Conservation (phyloP, 2,797 vertebrate genomes). For the Cuniculus paca region DNA sequence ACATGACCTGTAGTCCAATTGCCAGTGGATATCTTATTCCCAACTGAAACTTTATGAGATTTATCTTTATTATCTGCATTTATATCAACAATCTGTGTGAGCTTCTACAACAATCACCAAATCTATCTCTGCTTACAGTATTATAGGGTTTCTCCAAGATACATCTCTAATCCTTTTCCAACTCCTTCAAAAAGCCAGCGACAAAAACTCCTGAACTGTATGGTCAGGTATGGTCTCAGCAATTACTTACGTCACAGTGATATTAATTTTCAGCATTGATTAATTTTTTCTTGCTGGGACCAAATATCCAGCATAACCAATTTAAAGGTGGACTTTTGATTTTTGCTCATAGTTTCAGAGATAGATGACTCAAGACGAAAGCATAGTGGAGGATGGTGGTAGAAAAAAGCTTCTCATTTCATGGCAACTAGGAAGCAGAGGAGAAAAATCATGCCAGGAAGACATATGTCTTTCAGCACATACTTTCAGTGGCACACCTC, state of each 20-base stretch:
- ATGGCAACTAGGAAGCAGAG: neutral
- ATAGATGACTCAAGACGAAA: neutral
- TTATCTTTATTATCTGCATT: neutral
- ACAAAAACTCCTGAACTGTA: neutral
- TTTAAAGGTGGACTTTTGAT: too few species aligned
- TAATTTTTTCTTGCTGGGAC: neutral
- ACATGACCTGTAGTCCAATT: neutral
- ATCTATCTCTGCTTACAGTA: neutral
- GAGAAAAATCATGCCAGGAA: neutral
- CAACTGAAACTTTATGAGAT: neutral
- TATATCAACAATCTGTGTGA: neutral
- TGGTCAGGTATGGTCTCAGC: neutral
- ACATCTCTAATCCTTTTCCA: neutral
- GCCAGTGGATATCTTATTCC: neutral
- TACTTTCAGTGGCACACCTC: neutral
- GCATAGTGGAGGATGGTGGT: neutral
- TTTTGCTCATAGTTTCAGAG: neutral
- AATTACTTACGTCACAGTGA: neutral
- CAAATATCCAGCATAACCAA: neutral
- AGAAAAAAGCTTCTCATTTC: neutral
- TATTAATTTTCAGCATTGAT: neutral
- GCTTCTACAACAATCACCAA: neutral
- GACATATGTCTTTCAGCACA: fast-evolving
- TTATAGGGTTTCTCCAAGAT: neutral
- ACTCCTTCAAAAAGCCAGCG: too few species aligned